A percentile compares a stretch with the other conserved stretches of the same genome.
These are phyloP conservation scores for Salvelinus fontinalis DNA, from an alignment of 2,113 vertebrate genomes.

Conservation along the genomic window DNA sequence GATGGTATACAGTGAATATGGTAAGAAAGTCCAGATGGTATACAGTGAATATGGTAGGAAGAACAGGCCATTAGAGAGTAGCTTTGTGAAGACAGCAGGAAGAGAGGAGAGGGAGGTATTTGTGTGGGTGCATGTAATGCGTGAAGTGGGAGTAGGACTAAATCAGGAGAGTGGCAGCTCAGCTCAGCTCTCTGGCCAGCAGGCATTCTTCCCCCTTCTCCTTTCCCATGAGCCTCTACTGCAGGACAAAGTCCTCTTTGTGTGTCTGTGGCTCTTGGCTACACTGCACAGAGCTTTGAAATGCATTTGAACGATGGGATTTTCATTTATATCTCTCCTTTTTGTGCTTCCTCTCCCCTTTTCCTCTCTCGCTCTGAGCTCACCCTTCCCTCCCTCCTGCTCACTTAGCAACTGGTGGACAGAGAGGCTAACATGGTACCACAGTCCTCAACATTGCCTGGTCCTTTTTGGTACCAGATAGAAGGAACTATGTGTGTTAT, in stretches of 20 bases:
- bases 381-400: conserved; percentile 19
- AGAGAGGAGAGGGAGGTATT: conserved; percentile 34
- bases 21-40: too few relatives aligned
- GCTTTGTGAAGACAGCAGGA: background rate
- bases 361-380: conserved; percentile 52
- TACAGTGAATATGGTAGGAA: background rate
- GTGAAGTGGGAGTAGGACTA: conserved; percentile 44
- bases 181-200: conserved; percentile 62
- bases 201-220: conserved; percentile 67
- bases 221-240: conserved; percentile 73
- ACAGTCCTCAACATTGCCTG: conserved; percentile 13
- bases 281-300: conserved; percentile 69
- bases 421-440: conserved; percentile 21
- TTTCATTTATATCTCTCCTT: conserved; percentile 71
- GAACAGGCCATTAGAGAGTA: background rate
- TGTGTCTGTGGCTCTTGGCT: conserved; percentile 69
- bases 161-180: conserved; percentile 61
- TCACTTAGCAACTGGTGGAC: conserved; percentile 51
- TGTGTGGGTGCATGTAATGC: conserved; percentile 64
- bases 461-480: conserved; percentile 21
- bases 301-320: conserved; percentile 72
- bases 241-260: conserved; percentile 76
- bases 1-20: too few relatives aligned
- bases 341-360: conserved; percentile 62
- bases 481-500: too few relatives aligned